Percentiles rank a stretch among this genome's conserved stretches.
Conservation (phyloP, 2,797 vertebrate genomes). For the Prunella strophiata region DNA sequence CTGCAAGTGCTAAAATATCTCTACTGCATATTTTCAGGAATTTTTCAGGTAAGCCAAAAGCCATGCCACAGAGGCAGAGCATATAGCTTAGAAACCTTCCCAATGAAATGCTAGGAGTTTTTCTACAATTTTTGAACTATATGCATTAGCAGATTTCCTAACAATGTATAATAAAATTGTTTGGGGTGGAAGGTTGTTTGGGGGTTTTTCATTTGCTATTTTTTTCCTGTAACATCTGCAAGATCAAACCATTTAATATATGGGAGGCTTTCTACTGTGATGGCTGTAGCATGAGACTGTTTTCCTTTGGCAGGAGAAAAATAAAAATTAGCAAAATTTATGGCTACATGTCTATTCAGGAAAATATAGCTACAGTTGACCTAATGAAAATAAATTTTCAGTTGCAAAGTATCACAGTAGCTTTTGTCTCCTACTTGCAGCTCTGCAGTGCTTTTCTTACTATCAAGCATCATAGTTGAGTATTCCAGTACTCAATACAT, state of each 20-base stretch:
- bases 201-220: fast-evolving
- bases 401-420: not conserved
- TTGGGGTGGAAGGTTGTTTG: not conserved
- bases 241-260: not conserved
- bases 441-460: not conserved
- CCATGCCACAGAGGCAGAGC: not conserved
- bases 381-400: not conserved
- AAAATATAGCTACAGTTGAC: not conserved
- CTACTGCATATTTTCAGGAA: not conserved
- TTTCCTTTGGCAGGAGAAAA: not conserved
- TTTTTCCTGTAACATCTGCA: not conserved
- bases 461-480: not conserved
- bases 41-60: not conserved
- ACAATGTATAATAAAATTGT: not conserved
- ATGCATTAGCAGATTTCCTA: not conserved
- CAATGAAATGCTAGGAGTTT: not conserved
- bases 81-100: not conserved
- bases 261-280: not conserved
- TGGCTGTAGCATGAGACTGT: not conserved
- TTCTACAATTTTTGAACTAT: not conserved
- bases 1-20: not conserved
- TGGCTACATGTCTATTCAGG: not conserved
- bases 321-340: not conserved
- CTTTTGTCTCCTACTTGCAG: not conserved
- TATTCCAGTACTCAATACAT: not conserved